Base-by-base conservation (phyloP, 2,888 invertebrate genomes). In the Lycaena phlaeas region DNA sequence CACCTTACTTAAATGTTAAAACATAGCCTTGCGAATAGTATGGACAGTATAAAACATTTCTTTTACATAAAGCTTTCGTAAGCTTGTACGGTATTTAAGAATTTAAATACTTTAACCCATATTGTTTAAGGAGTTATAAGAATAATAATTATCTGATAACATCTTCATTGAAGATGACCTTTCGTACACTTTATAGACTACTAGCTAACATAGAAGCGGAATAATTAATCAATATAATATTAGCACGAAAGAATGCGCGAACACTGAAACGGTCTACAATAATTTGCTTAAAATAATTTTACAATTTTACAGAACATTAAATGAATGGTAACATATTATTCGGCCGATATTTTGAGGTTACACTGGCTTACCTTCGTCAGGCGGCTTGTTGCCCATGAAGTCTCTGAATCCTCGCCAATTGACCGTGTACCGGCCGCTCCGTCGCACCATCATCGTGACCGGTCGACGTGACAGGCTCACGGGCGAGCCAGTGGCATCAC, bases 351-450 rank as follows among this genome's bases (percentile, higher is more conserved):
- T 48, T 48, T 54, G 50, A 54, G 54, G 54, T 54, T 52, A 55
- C 41, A 41, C 43, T 38, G 41, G 60, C 74, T 70, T 57, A 82
- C 84, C 81, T 71, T 81, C 82, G 50, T 82, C 82, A 15, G 79
- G 81, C 44, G 84, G 82, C 55, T 81, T 81, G 63, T 69, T 81
- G 36, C 77, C 77, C 51, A 77, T 61, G 54, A 77, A 78, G 51
- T 85, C 85, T 57, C 68, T 73, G 64, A 84, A 82, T 38, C 85
- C 85, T 53, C 85, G 70, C 78, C 82, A 82, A 64, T 82, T 85
- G 53, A 84, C 84, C 45, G 82, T 82, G 61, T 85, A 85, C 27
- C 85, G 76, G 51, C 85, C 85, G 64, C 82, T 79, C 54, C 84
- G 77, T 63, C 85, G 67, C 54, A 79, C 84, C 71, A 85, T 85